Conservation (phyloP, 2,113 vertebrate genomes). For the Macquaria australasica region DNA sequence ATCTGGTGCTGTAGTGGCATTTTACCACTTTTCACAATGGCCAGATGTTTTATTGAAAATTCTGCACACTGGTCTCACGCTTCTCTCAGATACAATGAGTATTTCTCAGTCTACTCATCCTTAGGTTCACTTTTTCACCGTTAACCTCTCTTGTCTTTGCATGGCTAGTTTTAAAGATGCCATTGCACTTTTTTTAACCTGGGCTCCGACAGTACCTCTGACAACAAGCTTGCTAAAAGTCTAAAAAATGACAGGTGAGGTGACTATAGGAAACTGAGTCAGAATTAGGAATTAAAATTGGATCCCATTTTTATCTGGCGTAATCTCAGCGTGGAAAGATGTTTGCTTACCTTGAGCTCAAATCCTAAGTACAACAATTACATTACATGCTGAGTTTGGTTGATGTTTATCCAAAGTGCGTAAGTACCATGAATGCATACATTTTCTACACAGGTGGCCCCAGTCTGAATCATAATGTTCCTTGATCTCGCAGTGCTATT, state of each 20-base stretch:
- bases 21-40: background rate
- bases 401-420: background rate
- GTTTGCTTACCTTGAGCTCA: constrained; percentile 14
- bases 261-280: background rate
- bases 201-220: background rate
- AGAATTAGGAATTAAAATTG: background rate
- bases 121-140: background rate
- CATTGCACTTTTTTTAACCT: background rate
- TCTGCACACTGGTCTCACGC: background rate
- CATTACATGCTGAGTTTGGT: background rate
- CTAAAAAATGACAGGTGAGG: background rate
- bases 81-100: background rate
- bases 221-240: background rate
- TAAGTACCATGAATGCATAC: background rate
- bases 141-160: background rate
- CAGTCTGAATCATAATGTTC: background rate
- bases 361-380: constrained; percentile 20
- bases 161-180: background rate
- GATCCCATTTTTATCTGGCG: constrained; percentile 14
- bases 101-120: background rate
- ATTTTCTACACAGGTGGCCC: background rate
- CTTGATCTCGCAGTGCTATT: background rate
- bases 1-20: background rate
- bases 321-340: constrained; percentile 14
- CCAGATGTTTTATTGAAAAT: background rate